Percentiles rank a stretch among this genome's conserved stretches.
These are phyloP conservation scores for Pelobates fuscus DNA, from an alignment of 2,113 vertebrate genomes.

Conservation along the genomic window DNA sequence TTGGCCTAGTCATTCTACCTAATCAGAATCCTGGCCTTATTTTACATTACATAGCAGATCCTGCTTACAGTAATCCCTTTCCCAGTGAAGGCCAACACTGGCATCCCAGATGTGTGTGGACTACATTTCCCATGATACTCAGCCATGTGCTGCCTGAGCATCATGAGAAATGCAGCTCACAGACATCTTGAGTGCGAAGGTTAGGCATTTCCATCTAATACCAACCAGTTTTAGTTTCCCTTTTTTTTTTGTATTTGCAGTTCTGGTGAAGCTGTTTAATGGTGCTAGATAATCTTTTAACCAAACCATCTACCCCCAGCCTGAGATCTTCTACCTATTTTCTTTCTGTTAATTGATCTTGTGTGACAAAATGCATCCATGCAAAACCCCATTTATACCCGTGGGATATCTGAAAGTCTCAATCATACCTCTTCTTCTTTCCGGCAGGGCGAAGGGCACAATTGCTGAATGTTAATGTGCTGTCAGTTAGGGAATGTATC, in stretches of 20 bases:
- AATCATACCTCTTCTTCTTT: slow-evolving; percentile 46
- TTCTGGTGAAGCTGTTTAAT: not conserved
- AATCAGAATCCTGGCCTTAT: not conserved
- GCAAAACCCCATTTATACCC: slow-evolving; percentile 27
- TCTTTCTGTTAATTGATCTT: slow-evolving; percentile 6
- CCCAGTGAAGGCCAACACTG: not conserved
- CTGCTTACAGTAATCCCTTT: not conserved
- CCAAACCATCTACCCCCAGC: not conserved
- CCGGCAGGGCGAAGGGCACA: slow-evolving; percentile 45
- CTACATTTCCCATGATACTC: no score
- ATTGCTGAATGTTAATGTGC: slow-evolving; percentile 48
- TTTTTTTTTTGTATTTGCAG: not conserved
- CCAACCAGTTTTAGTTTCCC: not conserved
- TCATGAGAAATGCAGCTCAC: no score
- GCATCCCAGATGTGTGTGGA: not conserved
- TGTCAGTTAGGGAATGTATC: slow-evolving; percentile 50
- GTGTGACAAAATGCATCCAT: slow-evolving; percentile 24
- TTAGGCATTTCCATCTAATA: not conserved
- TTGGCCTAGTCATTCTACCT: not conserved
- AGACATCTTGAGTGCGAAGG: no score
- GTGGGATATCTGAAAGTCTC: slow-evolving; percentile 43
- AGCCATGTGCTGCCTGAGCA: no score
- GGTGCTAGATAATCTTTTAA: not conserved
- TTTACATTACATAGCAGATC: not conserved
- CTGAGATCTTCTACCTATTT: slow-evolving; percentile 3